Evolutionary conservation across 2,888 invertebrate species (phyloP), one percentile per base, ranked within the genome.

Genomic region (Ectemnius lituratus): DNA sequence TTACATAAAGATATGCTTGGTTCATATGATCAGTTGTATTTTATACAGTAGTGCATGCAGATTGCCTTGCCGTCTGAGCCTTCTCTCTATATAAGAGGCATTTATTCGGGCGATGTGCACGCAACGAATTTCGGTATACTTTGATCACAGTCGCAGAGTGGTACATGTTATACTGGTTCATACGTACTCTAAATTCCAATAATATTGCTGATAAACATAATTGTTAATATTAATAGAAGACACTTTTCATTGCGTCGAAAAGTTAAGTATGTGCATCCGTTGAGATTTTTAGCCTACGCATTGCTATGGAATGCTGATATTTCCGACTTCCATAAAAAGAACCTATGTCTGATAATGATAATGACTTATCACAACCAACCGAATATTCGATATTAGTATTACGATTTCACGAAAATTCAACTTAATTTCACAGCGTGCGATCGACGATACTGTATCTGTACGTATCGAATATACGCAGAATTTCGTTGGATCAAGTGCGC

Each of bases 111-210:
- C 16, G 52, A 23, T 46, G 18, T 46, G 49, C 47, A 23, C 14
- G 62, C 49, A 23, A 71, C 62, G 63, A 64, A 60, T 47, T 62
- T 72, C 28, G 4, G 70, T 70, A 72, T 67, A 76, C 63, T 65
- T 79, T 60, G 67, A 82, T 82, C 82, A 82, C 82, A 82, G 77
- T 79, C 75, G 65, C 58, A 74, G 79, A 65, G 79, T 76, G 73
- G 70, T 68, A 64, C 66, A 70, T 56, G 63, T 72, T 67, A 66
- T 56, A 71, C 71, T 60, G 59, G 57, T 67, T n/a, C 64, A 63
- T 67, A 61, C 76, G 75, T 76, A 69, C 73, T 37, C 65, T 49
- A 65, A 69, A 65, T 62, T 70, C 4, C 52, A 37, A 37, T 11
- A 37, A 37, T 60, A 62, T 78, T 66, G 65, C 70, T 60, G 58